phyloP scores from a whole-genome alignment of 1,140 invertebrate species.

The Drosophila bipectinata region DNA sequence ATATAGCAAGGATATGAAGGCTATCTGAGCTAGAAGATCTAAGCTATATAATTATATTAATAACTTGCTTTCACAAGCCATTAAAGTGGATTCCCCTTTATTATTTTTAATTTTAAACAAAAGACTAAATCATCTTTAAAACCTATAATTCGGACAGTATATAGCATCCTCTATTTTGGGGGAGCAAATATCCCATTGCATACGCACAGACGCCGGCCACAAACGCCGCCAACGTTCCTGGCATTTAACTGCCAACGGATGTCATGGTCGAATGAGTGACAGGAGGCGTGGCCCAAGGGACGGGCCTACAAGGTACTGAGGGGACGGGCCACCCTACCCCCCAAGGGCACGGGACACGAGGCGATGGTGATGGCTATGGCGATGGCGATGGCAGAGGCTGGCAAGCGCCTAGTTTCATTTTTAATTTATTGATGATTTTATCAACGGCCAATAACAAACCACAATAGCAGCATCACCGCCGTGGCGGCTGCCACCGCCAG shows the following conservation, averaged over 20 bases:
- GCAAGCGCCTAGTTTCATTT: slow-evolving; percentile 57
- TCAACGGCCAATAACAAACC: slow-evolving; percentile 66
- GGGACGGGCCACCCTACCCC: too few species aligned
- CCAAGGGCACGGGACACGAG: too few species aligned
- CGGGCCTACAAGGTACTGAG: too few species aligned
- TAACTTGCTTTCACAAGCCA: too few species aligned
- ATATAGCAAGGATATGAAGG: background rate
- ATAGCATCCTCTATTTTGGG: background rate
- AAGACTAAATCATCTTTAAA: background rate
- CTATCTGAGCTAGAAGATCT: background rate
- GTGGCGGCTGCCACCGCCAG: background rate
- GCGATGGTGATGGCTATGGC: too few species aligned
- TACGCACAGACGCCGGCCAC: slow-evolving; percentile 32
- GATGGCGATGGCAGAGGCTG: too few species aligned
- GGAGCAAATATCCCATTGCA: slow-evolving; percentile 12
- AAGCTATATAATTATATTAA: background rate
- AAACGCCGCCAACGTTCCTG: slow-evolving; percentile 46
- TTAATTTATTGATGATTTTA: slow-evolving; percentile 75
- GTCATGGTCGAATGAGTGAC: slow-evolving; percentile 51
- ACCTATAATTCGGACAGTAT: background rate
- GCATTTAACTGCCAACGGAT: slow-evolving; percentile 52
- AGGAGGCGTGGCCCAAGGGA: slow-evolving; percentile 32
- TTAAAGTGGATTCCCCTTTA: background rate
- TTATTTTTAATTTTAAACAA: background rate
- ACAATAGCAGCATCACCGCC: slow-evolving; percentile 32